phyloP scores from a whole-genome alignment of 2,113 vertebrate genomes.

The Larimichthys crocea region DNA sequence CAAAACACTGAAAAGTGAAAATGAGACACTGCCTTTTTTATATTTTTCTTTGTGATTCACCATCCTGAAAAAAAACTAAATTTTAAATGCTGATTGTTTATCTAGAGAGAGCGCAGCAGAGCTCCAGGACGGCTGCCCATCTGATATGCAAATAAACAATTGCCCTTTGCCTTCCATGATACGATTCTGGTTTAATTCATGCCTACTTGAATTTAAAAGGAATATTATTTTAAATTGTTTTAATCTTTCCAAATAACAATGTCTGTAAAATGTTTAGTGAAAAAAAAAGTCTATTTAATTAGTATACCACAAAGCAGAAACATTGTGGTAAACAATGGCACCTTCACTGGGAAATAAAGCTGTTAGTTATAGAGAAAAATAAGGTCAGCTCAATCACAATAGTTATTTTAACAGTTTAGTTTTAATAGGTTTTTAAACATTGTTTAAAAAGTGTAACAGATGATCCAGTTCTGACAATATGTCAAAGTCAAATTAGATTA shows the following conservation, averaged over 20 bases:
- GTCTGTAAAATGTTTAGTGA: neutral
- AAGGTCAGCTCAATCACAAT: neutral
- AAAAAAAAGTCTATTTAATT: neutral
- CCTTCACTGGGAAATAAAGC: slow-evolving; percentile 1
- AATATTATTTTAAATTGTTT: neutral
- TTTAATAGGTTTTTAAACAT: neutral
- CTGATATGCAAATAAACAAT: neutral
- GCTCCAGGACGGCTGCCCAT: neutral
- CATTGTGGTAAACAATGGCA: neutral
- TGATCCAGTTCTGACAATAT: too few species aligned
- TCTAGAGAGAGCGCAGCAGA: neutral
- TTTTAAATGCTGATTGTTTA: neutral
- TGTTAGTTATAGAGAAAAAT: neutral
- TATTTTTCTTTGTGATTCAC: neutral
- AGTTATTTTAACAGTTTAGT: neutral
- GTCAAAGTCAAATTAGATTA: neutral
- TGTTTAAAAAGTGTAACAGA: neutral
- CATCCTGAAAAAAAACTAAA: neutral
- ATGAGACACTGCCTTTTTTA: neutral
- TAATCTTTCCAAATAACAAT: neutral
- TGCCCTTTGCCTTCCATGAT: neutral
- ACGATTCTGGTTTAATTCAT: neutral
- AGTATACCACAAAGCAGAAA: neutral
- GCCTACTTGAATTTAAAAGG: neutral
- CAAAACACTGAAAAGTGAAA: neutral